Evolutionary conservation across 2,797 vertebrate species (phyloP).

Genomic region (Crax fasciolata): DNA sequence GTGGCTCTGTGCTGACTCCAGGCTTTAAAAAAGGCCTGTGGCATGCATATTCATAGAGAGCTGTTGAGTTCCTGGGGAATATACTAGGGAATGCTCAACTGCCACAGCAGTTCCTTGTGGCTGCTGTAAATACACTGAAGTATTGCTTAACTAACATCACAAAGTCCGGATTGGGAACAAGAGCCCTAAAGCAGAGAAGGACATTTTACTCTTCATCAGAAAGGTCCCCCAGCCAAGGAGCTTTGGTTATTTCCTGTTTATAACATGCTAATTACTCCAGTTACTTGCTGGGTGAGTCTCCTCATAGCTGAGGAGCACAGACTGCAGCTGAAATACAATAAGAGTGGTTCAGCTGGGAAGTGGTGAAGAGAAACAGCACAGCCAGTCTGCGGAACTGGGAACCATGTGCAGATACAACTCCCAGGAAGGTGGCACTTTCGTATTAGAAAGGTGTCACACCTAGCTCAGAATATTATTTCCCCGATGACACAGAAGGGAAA

Average conservation of each 20-base stretch:
- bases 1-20: not conserved
- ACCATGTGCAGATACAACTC: not conserved
- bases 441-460: not conserved
- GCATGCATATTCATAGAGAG: not conserved
- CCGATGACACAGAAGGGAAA: not conserved
- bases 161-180: not conserved
- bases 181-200: not conserved
- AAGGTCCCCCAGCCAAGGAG: rapidly evolving
- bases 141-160: not conserved
- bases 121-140: not conserved
- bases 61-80: rapidly evolving
- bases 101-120: not conserved
- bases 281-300: not conserved
- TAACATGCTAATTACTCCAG: not conserved
- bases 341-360: not conserved
- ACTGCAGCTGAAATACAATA: not conserved
- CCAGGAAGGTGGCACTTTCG: not conserved
- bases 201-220: not conserved
- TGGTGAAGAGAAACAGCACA: not conserved
- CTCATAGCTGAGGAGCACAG: too few species aligned
- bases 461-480: not conserved
- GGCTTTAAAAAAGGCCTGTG: not conserved
- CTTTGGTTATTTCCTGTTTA: not conserved
- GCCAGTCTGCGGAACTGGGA: not conserved
- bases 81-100: not conserved